A percentile compares a stretch with the other conserved stretches of the same genome.
Evolutionary conservation across 2,888 invertebrate species (phyloP).

Genomic region (Drosophila nr. fundita): DNA sequence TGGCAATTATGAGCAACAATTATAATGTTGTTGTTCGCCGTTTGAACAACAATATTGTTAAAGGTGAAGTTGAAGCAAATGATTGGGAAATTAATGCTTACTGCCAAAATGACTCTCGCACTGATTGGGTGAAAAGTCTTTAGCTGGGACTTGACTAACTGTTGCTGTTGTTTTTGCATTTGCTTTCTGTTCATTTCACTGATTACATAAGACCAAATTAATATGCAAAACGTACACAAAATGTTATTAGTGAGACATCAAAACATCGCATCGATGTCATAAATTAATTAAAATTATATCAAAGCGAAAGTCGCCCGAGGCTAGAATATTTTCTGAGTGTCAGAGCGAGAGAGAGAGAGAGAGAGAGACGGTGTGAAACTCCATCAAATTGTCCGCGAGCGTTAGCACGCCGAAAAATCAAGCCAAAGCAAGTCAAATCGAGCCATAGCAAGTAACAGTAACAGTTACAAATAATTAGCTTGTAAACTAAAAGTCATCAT

Average conservation of each 20-base stretch:
- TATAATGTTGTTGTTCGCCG: conserved; percentile 17
- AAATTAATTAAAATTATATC: conserved; percentile 77
- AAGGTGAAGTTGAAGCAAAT: conserved; percentile 11
- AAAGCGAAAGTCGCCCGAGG: conserved; percentile 57
- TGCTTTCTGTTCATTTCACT: conserved; percentile 15
- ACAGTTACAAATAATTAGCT: conserved; percentile 80
- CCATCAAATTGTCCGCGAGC: conserved; percentile 12
- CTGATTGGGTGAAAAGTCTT: not conserved
- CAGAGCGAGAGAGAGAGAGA: too few species aligned
- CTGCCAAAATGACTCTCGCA: not conserved
- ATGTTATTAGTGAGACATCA: conserved; percentile 67
- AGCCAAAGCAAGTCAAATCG: conserved; percentile 14
- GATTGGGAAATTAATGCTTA: conserved; percentile 1
- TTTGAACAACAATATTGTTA: conserved; percentile 21
- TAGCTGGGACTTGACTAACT: not conserved
- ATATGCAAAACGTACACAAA: conserved; percentile 58
- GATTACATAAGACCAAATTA: conserved; percentile 46
- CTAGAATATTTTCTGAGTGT: conserved; percentile 14
- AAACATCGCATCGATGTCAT: conserved; percentile 62
- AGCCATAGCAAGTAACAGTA: conserved; percentile 27
- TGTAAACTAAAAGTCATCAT: conserved; percentile 81
- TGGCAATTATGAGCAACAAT: conserved; percentile 50
- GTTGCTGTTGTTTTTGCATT: not conserved
- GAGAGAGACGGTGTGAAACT: not conserved
- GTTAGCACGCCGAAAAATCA: not conserved